phyloP scores from a whole-genome alignment of 2,797 vertebrate species.

The Cuniculus paca region DNA sequence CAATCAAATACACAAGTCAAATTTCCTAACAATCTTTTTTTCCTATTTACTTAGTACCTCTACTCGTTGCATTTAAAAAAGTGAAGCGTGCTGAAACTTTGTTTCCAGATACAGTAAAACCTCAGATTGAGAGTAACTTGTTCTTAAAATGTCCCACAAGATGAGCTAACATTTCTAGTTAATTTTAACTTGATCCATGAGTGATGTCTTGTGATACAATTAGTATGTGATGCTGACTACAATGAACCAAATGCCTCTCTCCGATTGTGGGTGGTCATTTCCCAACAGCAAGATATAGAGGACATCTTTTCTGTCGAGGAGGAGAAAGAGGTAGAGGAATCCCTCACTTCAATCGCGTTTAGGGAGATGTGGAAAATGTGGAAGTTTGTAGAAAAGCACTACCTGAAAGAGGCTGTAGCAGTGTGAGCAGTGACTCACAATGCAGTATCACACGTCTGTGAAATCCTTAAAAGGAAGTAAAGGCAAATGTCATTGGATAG shows the following conservation, averaged over 20 bases:
- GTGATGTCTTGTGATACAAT: neutral
- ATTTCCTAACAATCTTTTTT: conserved; percentile 5
- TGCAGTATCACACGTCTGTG: neutral
- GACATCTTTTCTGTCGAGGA: neutral
- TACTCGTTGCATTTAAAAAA: conserved; percentile 23
- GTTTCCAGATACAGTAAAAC: neutral
- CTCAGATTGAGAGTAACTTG: neutral
- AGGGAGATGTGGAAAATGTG: neutral
- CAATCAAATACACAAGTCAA: neutral
- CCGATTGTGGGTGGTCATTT: neutral
- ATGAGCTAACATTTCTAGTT: neutral
- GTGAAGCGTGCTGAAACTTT: neutral
- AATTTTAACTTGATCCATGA: neutral
- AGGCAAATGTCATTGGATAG: neutral
- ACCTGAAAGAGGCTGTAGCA: neutral
- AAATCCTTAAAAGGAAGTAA: neutral
- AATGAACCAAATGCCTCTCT: neutral
- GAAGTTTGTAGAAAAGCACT: neutral
- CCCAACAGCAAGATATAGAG: neutral
- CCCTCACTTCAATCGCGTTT: neutral
- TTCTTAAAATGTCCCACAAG: neutral
- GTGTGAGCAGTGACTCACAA: neutral
- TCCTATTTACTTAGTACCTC: neutral
- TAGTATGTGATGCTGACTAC: neutral
- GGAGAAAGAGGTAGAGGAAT: neutral